Percentiles rank a stretch among this genome's conserved stretches.
phyloP scores from a whole-genome alignment of 2,888 invertebrate genomes.

The Calameuta filiformis region DNA sequence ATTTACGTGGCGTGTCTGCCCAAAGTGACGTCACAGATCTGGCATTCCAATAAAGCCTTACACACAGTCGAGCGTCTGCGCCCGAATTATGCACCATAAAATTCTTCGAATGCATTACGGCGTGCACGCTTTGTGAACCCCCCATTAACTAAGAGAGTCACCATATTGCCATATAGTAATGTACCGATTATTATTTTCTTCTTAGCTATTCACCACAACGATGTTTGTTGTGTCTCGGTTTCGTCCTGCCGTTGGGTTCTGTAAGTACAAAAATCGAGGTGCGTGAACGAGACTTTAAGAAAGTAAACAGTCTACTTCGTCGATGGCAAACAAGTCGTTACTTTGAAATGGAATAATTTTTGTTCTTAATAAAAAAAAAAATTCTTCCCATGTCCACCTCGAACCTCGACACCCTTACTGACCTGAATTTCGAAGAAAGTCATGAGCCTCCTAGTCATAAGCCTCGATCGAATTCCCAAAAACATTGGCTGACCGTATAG shows the following conservation, averaged over 20 bases:
- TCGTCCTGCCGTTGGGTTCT: background rate
- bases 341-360: background rate
- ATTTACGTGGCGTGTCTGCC: constrained; percentile 13
- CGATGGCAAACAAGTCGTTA: background rate
- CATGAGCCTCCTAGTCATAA: too few species aligned
- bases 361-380: background rate
- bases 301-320: background rate
- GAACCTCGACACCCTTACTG: background rate
- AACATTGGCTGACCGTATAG: background rate
- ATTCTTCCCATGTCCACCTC: background rate
- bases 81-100: constrained; percentile 32
- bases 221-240: background rate
- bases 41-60: constrained; percentile 45
- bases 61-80: constrained; percentile 20
- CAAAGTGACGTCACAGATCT: constrained; percentile 48
- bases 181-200: background rate
- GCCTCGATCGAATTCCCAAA: background rate
- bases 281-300: background rate
- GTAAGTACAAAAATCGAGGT: background rate
- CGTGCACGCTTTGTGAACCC: background rate
- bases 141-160: background rate
- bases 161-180: background rate
- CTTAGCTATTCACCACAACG: background rate
- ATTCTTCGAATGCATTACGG: constrained; percentile 27
- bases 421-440: background rate